Evolutionary conservation across 2,888 invertebrate genomes (phyloP).

Genomic region (Eudasyphora cyanicolor): DNA sequence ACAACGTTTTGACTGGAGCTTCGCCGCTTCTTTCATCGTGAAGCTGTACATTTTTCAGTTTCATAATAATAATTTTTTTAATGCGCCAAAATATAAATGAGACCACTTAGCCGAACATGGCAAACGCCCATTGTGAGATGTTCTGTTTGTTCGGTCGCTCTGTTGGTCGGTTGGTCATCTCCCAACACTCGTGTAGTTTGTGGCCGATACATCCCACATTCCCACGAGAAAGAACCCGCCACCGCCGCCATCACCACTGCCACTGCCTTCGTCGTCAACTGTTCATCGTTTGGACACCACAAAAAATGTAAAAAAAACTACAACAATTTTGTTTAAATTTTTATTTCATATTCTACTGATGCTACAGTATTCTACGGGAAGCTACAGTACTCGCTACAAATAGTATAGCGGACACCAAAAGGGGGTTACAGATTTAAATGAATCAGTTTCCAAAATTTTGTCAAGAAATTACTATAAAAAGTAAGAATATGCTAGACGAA

Average conservation of each 20-base stretch:
- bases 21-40: conserved; percentile 20
- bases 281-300: background rate
- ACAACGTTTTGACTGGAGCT: background rate
- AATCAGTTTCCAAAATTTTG: no score
- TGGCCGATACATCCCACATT: background rate
- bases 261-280: no score
- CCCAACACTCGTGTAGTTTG: background rate
- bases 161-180: conserved; percentile 12
- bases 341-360: background rate
- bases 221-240: background rate
- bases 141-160: background rate
- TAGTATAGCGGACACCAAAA: no score
- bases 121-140: conserved; percentile 50
- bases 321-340: background rate
- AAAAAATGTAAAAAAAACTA: background rate
- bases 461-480: no score
- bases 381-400: background rate
- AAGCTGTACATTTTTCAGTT: conserved; percentile 50
- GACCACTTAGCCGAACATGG: conserved; percentile 64
- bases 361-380: background rate
- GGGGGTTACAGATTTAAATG: no score
- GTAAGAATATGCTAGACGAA: no score
- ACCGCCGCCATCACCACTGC: background rate
- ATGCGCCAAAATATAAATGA: conserved; percentile 58
- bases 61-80: conserved; percentile 33